Evolutionary conservation across 2,888 invertebrate genomes (phyloP).

Genomic region (Trachelus tabidus): DNA sequence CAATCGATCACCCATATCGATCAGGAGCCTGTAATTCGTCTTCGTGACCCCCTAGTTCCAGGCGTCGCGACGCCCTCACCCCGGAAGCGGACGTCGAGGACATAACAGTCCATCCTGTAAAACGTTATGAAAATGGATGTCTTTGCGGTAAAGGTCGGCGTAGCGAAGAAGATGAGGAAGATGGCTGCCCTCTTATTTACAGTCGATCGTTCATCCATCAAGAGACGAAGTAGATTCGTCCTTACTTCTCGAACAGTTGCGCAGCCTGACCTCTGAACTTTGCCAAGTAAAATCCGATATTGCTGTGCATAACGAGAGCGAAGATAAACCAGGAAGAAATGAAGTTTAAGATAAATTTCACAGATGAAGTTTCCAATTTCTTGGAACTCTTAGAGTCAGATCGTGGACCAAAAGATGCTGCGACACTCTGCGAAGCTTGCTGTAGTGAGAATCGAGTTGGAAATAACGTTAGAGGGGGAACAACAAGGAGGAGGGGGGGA

Average conservation of each 20-base stretch:
- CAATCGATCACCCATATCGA: background rate
- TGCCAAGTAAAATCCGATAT: background rate
- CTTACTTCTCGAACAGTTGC: background rate
- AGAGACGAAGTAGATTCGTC: background rate
- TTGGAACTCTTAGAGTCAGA: background rate
- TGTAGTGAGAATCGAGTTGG: background rate
- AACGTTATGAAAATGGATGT: slow-evolving; percentile 5
- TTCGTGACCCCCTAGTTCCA: background rate
- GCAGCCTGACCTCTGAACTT: background rate
- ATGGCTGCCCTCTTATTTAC: background rate
- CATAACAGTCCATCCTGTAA: background rate
- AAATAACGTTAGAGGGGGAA: background rate
- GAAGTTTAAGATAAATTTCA: background rate
- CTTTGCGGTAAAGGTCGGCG: background rate
- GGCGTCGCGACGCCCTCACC: background rate
- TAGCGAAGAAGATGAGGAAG: background rate
- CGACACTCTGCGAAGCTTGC: background rate
- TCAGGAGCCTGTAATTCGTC: background rate
- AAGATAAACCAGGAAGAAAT: background rate
- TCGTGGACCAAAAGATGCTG: background rate
- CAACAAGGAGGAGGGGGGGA: slow-evolving; percentile 5
- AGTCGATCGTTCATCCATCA: background rate
- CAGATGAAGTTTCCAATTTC: background rate
- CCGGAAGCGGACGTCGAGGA: background rate
- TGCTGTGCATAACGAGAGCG: background rate